Evolutionary conservation across 1,140 invertebrate genomes (phyloP).

Genomic region (Lineus longissimus): DNA sequence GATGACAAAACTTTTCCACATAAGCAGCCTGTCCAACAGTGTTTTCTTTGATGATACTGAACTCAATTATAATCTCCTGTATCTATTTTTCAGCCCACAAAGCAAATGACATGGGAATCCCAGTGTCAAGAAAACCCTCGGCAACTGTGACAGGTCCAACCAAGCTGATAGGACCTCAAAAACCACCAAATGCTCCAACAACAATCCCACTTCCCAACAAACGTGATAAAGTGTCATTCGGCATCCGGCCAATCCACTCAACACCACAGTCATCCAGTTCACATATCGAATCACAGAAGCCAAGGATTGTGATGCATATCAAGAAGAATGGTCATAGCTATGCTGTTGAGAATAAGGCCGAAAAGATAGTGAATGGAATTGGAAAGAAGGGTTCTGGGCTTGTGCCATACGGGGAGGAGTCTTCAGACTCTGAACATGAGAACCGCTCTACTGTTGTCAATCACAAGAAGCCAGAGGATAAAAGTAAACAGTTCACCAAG

Average conservation of each 20-base stretch:
- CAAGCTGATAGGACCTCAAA: too few relatives aligned
- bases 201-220: conserved; percentile 27
- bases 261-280: conserved; percentile 9
- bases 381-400: conserved; percentile 24
- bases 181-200: not conserved
- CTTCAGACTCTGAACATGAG: conserved; percentile 42
- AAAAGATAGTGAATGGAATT: conserved; percentile 19
- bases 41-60: too few relatives aligned
- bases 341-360: conserved; percentile 28
- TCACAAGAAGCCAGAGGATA: too few relatives aligned
- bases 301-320: conserved; percentile 50
- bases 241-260: conserved; percentile 21
- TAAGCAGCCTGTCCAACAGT: too few relatives aligned
- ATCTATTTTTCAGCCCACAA: not conserved
- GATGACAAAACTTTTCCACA: too few relatives aligned
- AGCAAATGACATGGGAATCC: conserved; percentile 15
- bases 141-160: conserved; percentile 2
- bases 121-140: conserved; percentile 8
- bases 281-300: conserved; percentile 16
- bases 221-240: conserved; percentile 39
- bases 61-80: not conserved
- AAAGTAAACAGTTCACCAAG: too few relatives aligned
- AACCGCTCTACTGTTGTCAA: not conserved
- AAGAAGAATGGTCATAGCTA: conserved; percentile 44
- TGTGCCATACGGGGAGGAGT: conserved; percentile 49